Conservation (phyloP, 2,113 vertebrate genomes). For the Morone chrysops region DNA sequence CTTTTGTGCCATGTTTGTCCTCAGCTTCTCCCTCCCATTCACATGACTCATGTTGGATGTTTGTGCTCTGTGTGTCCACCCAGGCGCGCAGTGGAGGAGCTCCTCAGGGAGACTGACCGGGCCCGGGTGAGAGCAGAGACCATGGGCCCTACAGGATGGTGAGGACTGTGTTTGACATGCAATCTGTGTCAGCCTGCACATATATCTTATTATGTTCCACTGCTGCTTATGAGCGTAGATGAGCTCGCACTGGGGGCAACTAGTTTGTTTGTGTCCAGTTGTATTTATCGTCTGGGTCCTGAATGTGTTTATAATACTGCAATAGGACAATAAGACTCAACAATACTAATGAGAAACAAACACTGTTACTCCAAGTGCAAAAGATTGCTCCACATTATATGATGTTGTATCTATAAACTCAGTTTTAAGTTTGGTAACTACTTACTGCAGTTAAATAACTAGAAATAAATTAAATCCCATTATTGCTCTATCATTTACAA, state of each 20-base stretch:
- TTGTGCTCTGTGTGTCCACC: conserved; percentile 33
- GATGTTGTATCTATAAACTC: background rate
- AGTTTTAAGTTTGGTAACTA: background rate
- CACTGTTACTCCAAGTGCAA: background rate
- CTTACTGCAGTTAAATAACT: background rate
- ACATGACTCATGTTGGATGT: background rate
- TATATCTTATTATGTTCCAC: background rate
- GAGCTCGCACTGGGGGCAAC: background rate
- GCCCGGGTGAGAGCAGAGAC: conserved; percentile 95
- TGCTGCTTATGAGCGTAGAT: conserved; percentile 1
- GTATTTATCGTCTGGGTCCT: no score
- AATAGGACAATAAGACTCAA: background rate
- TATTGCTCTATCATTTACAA: no score
- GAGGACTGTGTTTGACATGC: conserved; percentile 68
- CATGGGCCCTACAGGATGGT: conserved; percentile 98
- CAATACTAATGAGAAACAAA: background rate
- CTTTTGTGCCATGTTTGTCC: conserved; percentile 9
- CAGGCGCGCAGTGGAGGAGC: conserved; percentile 95
- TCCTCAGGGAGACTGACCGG: conserved; percentile 93
- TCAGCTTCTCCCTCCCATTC: background rate
- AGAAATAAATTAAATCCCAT: background rate
- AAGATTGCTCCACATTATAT: background rate
- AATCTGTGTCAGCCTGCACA: conserved; percentile 26
- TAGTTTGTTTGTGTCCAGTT: background rate
- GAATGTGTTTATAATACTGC: background rate